Evolutionary conservation across 2,888 invertebrate species (phyloP), one percentile per base, ranked within the genome.

Genomic region (Macaria notata): DNA sequence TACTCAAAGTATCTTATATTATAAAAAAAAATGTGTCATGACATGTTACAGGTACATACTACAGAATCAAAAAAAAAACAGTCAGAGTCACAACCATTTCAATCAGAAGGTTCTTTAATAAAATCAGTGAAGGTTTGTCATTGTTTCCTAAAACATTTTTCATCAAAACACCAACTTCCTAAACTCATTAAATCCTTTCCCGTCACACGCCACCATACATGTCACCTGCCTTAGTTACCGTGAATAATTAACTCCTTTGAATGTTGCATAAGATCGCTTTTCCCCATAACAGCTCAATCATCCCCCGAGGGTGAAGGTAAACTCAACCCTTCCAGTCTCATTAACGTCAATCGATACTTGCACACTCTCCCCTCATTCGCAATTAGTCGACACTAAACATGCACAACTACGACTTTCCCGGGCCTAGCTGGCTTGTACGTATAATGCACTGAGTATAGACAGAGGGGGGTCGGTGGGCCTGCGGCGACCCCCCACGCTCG

Each of bases 391-490:
- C 73, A 70, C 70, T 68, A 70, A 75, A 79, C 81, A 83, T 87
- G 88, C 89, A 88, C 84, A 84, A 84, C 84, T 87, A 87, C 82
- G 70, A 79, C 81, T 78, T 78, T 78, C 74, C 69, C 77, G 79
- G 78, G 71, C 73, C 69, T 71, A 69, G 70, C 65, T 79, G 84
- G 69, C 52, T 19, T 52, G 51, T 56, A 63, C 65, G 61, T 87
- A 86, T 88, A 88, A 83, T 88, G 89, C 88, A 88, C 79, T 86
- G 77, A 83, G 81, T 88, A 86, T 84, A 84, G 82, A 68, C 70
- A 71, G 68, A 62, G 69, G 73, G 68, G 74, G 43, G 69, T 70
- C 64, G 19, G 19, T 19, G 19, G 71, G 66, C 49, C 41, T 62
- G 61, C 56, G 63, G 63, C 61, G 53, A 54, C 57, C 52, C 49